Percentiles rank a stretch among this genome's conserved stretches.
Conservation (phyloP, 2,888 invertebrate genomes). For the Hirtodrosophila trivittata region DNA sequence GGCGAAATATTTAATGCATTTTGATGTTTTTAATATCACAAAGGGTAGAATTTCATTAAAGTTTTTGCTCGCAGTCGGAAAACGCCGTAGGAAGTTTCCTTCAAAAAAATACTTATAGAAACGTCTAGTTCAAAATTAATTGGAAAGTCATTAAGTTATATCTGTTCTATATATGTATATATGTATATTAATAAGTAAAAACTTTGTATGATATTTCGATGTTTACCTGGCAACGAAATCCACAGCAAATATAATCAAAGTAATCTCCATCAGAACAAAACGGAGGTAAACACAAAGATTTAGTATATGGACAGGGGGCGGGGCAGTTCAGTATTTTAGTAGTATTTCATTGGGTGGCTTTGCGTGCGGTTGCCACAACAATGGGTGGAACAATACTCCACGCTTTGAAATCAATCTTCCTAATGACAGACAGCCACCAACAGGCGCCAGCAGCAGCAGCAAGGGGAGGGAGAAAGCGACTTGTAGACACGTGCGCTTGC, state of each 20-base stretch:
- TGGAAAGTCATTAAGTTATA: no score
- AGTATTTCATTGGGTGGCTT: constrained; percentile 23
- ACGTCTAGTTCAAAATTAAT: no score
- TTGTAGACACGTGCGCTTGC: constrained; percentile 69
- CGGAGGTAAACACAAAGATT: constrained; percentile 13
- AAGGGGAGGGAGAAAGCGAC: constrained; percentile 16
- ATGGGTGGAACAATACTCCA: constrained; percentile 52
- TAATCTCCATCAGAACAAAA: constrained; percentile 45
- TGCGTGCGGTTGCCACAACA: constrained; percentile 56
- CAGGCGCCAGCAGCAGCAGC: constrained; percentile 20
- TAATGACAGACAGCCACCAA: constrained; percentile 65
- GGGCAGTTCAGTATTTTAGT: constrained; percentile 20
- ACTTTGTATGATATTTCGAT: no score
- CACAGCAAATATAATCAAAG: constrained; percentile 57
- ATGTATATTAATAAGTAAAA: no score
- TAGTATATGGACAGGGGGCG: background rate
- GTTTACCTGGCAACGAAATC: constrained; percentile 25
- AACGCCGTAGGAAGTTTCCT: no score
- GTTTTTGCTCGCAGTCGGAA: no score
- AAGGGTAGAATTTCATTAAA: no score
- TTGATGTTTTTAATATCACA: no score
- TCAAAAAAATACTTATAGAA: no score
- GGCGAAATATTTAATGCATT: background rate
- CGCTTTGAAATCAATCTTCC: constrained; percentile 75
- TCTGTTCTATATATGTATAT: no score